A percentile compares a stretch with the other conserved stretches of the same genome.
These are phyloP conservation scores for Batillaria attramentaria DNA, from an alignment of 1,140 invertebrate genomes.

Conservation along the genomic window DNA sequence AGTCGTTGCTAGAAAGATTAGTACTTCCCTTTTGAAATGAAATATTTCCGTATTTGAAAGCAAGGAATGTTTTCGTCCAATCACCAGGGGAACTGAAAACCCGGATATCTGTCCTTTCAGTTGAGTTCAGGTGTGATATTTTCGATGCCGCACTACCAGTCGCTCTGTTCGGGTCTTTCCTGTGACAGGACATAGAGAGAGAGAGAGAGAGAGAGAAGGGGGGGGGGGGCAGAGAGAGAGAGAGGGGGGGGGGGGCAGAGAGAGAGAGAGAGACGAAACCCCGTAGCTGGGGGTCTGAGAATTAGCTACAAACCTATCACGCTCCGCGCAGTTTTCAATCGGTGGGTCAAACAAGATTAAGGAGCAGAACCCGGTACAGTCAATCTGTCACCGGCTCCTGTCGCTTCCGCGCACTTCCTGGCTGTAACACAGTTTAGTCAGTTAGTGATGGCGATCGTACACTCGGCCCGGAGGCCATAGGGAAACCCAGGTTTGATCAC, in stretches of 20 bases:
- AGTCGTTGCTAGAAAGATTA: no score
- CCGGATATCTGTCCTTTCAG: neutral
- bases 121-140: neutral
- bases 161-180: neutral
- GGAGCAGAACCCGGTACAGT: conserved; percentile 6
- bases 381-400: conserved; percentile 5
- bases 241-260: neutral
- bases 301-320: no score
- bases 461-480: no score
- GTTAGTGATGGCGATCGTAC: no score
- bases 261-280: neutral
- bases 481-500: no score
- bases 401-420: neutral
- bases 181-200: neutral
- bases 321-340: no score
- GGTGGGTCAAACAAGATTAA: no score
- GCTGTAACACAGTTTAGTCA: no score
- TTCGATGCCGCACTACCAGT: neutral
- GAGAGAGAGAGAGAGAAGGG: neutral
- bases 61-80: neutral
- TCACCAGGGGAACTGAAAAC: neutral
- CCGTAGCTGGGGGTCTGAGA: no score
- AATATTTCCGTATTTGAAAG: neutral
- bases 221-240: neutral
- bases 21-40: no score